Evolutionary conservation across 2,888 invertebrate genomes (phyloP).

Genomic region (Cyclophora albipunctata): DNA sequence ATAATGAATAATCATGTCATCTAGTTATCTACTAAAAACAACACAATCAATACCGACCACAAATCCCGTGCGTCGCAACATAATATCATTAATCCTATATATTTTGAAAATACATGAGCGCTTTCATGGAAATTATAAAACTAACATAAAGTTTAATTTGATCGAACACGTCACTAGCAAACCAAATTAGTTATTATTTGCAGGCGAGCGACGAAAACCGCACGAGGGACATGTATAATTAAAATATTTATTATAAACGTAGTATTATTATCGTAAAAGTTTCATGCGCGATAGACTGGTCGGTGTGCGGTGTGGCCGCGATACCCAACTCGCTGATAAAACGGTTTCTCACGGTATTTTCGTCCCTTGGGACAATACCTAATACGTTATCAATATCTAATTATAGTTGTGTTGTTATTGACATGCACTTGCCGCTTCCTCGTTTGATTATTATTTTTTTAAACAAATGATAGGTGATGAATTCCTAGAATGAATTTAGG

Average conservation of each 20-base stretch:
- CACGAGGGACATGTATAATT: constrained; percentile 56
- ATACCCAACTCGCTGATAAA: constrained; percentile 48
- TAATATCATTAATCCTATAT: no score
- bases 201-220: constrained; percentile 46
- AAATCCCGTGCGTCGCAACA: constrained; percentile 3
- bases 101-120: constrained; percentile 3
- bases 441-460: no score
- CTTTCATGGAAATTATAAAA: constrained; percentile 27
- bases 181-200: constrained; percentile 51
- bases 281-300: constrained; percentile 32
- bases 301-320: constrained; percentile 34
- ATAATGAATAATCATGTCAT: not conserved
- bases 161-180: constrained; percentile 38
- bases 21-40: not conserved
- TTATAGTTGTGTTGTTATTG: no score
- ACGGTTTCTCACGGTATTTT: constrained; percentile 64
- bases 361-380: constrained; percentile 21
- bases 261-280: constrained; percentile 30
- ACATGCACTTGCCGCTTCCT: no score
- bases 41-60: not conserved
- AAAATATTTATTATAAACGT: constrained; percentile 32
- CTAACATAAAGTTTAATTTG: constrained; percentile 48
- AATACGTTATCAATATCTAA: not conserved
- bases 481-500: no score
- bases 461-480: no score